A percentile compares a stretch with the other conserved stretches of the same genome.
Conservation (phyloP, 2,888 invertebrate species). For the Euproctis similis region DNA sequence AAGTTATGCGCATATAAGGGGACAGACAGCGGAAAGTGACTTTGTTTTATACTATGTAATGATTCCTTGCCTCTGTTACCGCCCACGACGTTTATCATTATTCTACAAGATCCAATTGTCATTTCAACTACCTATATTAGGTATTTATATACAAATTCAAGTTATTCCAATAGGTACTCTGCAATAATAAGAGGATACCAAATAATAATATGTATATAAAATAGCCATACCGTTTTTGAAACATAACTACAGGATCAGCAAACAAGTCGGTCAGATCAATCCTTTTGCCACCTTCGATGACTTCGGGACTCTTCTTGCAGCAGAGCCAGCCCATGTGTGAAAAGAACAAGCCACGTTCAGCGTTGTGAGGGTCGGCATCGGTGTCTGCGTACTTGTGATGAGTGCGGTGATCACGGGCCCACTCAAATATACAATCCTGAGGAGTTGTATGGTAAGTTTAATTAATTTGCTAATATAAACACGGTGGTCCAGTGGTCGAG, state of each 20-base stretch:
- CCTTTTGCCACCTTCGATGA: conserved; percentile 84
- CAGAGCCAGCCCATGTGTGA: conserved; percentile 96
- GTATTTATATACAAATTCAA: no score
- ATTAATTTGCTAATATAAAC: no score
- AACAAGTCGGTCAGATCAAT: conserved; percentile 90
- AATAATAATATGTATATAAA: not conserved
- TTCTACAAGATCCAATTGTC: no score
- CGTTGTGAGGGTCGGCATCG: conserved; percentile 93
- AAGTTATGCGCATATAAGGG: no score
- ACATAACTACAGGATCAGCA: conserved; percentile 87
- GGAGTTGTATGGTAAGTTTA: no score
- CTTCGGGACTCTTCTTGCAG: conserved; percentile 90
- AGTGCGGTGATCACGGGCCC: conserved; percentile 83
- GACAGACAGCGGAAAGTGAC: no score
- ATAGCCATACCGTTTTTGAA: conserved; percentile 84
- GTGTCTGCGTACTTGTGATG: conserved; percentile 94
- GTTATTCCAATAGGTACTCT: not conserved
- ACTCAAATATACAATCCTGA: conserved; percentile 80
- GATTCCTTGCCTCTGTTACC: no score
- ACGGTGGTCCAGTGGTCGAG: no score
- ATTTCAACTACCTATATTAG: no score
- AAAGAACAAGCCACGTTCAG: conserved; percentile 93
- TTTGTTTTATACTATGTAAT: no score
- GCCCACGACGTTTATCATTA: no score
- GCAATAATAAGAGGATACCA: not conserved